Evolutionary conservation across 2,113 vertebrate species (phyloP).

Genomic region (Menura novaehollandiae): DNA sequence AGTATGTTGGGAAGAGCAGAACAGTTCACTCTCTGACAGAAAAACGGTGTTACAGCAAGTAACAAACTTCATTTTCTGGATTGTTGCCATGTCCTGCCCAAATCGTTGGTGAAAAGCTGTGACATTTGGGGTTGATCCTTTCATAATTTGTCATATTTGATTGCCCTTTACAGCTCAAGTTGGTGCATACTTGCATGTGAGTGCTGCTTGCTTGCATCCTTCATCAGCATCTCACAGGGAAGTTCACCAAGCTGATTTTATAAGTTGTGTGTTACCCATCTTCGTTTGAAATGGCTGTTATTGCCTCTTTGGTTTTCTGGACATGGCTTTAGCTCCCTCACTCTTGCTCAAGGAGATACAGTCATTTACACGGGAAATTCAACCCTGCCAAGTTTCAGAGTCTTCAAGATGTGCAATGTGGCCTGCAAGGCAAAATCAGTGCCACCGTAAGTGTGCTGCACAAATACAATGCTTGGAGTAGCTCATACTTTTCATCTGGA

Average conservation of each 20-base stretch:
- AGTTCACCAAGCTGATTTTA: background rate
- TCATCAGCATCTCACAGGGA: background rate
- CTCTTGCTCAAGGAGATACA: accelerated
- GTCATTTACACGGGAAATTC: background rate
- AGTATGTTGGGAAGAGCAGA: background rate
- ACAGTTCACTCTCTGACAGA: background rate
- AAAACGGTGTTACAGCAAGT: background rate
- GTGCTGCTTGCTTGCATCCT: background rate
- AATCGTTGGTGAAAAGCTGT: background rate
- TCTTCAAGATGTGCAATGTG: background rate
- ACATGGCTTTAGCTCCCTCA: background rate
- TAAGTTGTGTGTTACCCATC: background rate
- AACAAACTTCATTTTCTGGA: background rate
- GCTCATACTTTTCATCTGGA: background rate
- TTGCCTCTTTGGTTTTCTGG: background rate
- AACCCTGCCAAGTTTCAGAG: background rate
- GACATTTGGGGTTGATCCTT: background rate
- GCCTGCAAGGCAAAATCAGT: background rate
- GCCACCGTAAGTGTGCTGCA: background rate
- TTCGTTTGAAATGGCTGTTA: background rate
- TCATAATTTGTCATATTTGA: background rate
- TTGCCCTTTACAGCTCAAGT: background rate
- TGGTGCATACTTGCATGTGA: background rate
- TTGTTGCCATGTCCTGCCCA: background rate
- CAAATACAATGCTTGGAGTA: background rate